Base-by-base conservation (phyloP, 2,888 invertebrate genomes). In the Megamerina dolium region DNA sequence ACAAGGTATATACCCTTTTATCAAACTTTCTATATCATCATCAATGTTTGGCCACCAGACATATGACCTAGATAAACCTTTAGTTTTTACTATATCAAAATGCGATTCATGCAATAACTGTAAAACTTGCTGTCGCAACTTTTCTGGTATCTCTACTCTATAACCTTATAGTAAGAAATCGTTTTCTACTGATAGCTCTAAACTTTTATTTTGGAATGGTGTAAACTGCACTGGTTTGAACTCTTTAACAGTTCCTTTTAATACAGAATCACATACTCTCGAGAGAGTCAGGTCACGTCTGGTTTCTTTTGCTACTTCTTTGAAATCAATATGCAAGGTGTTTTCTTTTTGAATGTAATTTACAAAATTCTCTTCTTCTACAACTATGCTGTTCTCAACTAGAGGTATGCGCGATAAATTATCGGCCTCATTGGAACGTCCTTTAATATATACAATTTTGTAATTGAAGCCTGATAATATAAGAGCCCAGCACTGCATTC, bases 41-140 rank as follows among this genome's bases (percentile, higher is more conserved):
- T 49, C 48, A 12, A 49, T 37, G 17, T 20, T 36, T 17, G 49
- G 45, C 47, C 49, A 51, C 47, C 45, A 51, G 21, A 49, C 43
- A 10, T 48, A 49, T 1, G 40, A 37, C 19, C 48, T 29, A 18
- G 48, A 44, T 17, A 44, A 9, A 16, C 35, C 37, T 33, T 49
- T 51, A 12, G 46, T 48, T 20, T 48, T 49, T 6, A 48, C 48
- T 13, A 48, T 48, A 12, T 45, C 50, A 14, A 45, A 36, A 26
- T 48, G 45, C 30, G 41, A 45, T 3, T 29, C 19, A 18, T 51
- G 51, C 13, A 51, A 40, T 21, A 45, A 29, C 4, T 23, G 26
- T 5, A 49, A 33, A 21, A 45, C 26, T 12, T 8, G 13, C 33
- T 16, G 23, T 18, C 31, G 10, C 14, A 51, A 17, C 19, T 45